phyloP scores from a whole-genome alignment of 2,888 invertebrate genomes.

The Schizaphis graminum region DNA sequence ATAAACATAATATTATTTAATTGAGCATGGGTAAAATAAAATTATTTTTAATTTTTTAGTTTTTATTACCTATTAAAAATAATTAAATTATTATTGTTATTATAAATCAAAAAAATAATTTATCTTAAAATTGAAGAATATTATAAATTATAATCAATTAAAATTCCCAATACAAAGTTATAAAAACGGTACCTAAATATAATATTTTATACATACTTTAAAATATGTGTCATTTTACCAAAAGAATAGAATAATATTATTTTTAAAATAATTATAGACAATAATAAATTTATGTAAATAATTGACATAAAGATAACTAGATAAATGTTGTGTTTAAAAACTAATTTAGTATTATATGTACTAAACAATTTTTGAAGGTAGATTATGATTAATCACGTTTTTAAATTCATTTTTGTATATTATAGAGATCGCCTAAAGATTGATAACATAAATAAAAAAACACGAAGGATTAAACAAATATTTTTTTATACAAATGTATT shows the following conservation, averaged over 20 bases:
- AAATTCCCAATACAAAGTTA: background rate
- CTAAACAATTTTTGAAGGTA: background rate
- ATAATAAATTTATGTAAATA: background rate
- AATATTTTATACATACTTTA: background rate
- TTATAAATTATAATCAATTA: background rate
- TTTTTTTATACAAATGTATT: background rate
- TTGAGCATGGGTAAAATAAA: background rate
- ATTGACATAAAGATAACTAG: background rate
- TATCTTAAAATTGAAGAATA: background rate
- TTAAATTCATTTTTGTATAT: background rate
- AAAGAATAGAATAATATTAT: background rate
- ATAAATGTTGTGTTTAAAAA: background rate
- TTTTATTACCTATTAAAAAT: background rate
- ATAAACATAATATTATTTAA: background rate
- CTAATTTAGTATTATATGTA: background rate
- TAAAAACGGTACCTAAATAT: background rate
- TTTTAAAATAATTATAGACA: background rate
- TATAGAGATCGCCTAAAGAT: background rate
- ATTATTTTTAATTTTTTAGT: background rate
- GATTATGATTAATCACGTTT: background rate
- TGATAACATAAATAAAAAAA: background rate
- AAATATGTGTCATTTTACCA: background rate
- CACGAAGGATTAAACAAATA: background rate
- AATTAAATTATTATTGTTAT: background rate
- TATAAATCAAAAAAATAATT: background rate